These are phyloP conservation scores for Margarornis squamiger DNA, from an alignment of 2,797 vertebrate species.

Conservation along the genomic window DNA sequence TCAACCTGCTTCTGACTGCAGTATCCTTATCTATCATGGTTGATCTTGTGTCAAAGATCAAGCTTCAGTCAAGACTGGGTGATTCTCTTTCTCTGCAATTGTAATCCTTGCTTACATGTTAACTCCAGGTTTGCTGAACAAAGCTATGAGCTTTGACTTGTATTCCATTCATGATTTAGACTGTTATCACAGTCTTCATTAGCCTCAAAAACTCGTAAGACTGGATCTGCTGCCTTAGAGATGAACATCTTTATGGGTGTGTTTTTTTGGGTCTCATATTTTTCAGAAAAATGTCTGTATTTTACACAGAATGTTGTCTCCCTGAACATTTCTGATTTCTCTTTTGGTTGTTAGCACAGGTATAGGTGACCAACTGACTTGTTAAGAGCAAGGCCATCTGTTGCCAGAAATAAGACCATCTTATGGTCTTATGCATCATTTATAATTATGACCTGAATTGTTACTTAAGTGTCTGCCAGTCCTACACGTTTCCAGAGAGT, in stretches of 20 bases:
- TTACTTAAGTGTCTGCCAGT: background rate
- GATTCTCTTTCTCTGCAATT: background rate
- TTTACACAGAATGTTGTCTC: background rate
- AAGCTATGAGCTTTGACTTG: background rate
- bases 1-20: background rate
- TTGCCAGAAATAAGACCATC: background rate
- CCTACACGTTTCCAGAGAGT: background rate
- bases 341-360: background rate
- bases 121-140: background rate
- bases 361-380: background rate
- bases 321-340: background rate
- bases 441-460: background rate
- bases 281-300: background rate
- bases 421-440: background rate
- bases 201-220: background rate
- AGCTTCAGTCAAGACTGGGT: background rate
- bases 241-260: background rate
- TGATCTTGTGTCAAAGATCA: background rate
- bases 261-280: background rate
- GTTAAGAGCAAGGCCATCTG: background rate
- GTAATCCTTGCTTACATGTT: background rate
- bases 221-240: background rate
- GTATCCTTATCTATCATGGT: background rate
- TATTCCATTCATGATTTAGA: background rate
- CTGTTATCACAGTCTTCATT: conserved; percentile 11